Conservation (phyloP, 2,797 vertebrate genomes). For the Catharus ustulatus region DNA sequence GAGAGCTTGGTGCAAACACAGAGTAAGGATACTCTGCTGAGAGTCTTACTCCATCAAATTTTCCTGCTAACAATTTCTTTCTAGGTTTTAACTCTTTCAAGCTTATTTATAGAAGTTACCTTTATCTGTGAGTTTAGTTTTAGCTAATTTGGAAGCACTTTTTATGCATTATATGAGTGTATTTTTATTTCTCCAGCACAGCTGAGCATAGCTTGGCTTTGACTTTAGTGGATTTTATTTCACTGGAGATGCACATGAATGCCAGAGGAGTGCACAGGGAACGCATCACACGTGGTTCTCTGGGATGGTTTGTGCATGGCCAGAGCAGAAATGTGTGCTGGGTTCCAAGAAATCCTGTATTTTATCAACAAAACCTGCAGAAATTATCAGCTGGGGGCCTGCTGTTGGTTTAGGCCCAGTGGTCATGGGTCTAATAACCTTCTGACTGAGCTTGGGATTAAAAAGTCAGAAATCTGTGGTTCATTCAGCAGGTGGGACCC, state of each 20-base stretch:
- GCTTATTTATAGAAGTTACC: not conserved
- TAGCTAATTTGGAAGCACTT: not conserved
- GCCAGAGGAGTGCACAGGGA: not conserved
- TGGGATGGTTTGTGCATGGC: not conserved
- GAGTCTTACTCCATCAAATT: not conserved
- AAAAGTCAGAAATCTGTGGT: constrained; percentile 39
- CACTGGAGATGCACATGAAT: not conserved
- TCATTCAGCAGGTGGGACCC: constrained; percentile 13
- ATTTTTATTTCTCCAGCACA: not conserved
- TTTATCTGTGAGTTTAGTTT: not conserved
- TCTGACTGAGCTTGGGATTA: constrained; percentile 27
- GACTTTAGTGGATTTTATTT: not conserved
- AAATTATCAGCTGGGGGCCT: not conserved
- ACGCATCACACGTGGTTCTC: not conserved
- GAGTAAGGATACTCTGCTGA: not conserved
- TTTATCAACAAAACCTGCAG: constrained; percentile 35
- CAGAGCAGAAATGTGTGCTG: not conserved
- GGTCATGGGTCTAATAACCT: constrained; percentile 5
- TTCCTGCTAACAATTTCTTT: not conserved
- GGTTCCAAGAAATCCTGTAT: constrained; percentile 19
- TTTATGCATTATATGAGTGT: rapidly evolving
- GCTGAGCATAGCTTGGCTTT: not conserved
- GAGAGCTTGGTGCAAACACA: not conserved
- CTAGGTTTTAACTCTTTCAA: not conserved
- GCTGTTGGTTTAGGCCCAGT: not conserved